Conservation (phyloP, 2,797 vertebrate species). For the Hydrophis major region DNA sequence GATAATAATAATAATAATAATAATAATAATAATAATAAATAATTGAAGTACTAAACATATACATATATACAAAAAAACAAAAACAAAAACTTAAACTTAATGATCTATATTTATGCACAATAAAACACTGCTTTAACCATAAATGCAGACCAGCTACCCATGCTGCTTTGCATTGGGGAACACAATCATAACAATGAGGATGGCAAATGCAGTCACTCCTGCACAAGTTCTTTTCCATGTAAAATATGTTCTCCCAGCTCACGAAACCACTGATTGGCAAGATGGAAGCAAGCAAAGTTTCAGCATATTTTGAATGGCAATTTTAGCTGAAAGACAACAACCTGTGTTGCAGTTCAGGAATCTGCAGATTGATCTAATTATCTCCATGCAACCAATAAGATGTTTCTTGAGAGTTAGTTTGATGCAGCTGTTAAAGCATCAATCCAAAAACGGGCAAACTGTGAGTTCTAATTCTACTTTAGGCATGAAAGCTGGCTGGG, state of each 20-base stretch:
- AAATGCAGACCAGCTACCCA: background rate
- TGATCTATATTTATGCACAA: background rate
- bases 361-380: background rate
- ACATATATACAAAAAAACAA: too few relatives aligned
- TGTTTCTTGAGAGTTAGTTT: background rate
- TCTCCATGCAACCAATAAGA: background rate
- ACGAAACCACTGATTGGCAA: background rate
- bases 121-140: background rate
- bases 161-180: background rate
- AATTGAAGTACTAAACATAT: too few relatives aligned
- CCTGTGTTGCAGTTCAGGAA: background rate
- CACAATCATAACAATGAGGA: background rate
- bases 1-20: too few relatives aligned
- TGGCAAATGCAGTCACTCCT: background rate
- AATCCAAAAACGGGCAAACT: background rate
- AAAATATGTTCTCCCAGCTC: background rate
- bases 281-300: background rate
- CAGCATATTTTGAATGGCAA: background rate
- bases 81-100: too few relatives aligned
- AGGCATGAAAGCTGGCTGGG: background rate
- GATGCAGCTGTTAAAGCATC: background rate
- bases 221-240: background rate
- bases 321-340: background rate
- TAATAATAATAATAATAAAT: too few relatives aligned
- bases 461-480: background rate